These are phyloP conservation scores for Euzophera pinguis DNA, from an alignment of 2,888 invertebrate species.

Conservation along the genomic window DNA sequence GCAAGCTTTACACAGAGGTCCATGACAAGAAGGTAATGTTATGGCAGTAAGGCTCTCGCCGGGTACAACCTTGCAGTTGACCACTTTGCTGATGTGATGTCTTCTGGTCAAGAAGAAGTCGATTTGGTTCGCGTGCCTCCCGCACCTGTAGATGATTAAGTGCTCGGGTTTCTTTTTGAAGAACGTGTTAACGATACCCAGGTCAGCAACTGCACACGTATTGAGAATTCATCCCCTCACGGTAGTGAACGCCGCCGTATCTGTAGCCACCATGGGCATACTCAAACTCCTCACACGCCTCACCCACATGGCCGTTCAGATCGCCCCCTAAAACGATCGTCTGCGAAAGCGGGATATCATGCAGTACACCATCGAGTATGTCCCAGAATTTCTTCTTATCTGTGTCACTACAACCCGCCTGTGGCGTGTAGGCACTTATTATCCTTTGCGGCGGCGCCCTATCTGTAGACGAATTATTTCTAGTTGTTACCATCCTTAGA, in stretches of 20 bases:
- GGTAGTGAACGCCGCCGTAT: neutral
- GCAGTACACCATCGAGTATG: too few relatives aligned
- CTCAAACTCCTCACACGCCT: too few relatives aligned
- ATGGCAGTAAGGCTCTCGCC: constrained; percentile 2
- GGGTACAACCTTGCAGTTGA: neutral
- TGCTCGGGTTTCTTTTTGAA: neutral
- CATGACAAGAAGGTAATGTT: neutral
- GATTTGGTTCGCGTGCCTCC: neutral
- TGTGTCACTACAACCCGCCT: too few relatives aligned
- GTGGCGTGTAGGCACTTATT: too few relatives aligned
- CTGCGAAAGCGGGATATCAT: too few relatives aligned
- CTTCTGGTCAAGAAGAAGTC: neutral
- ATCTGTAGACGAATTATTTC: too few relatives aligned
- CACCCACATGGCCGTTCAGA: too few relatives aligned
- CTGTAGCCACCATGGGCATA: too few relatives aligned
- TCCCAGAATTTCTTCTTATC: too few relatives aligned
- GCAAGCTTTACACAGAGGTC: neutral
- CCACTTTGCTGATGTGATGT: neutral
- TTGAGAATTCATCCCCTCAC: neutral
- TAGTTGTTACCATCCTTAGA: too few relatives aligned
- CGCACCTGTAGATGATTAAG: neutral
- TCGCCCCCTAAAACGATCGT: too few relatives aligned
- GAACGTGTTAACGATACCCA: neutral
- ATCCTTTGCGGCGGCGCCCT: too few relatives aligned
- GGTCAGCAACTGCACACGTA: neutral